Evolutionary conservation across 2,113 vertebrate species (phyloP).

Genomic region (Rhea americana): DNA sequence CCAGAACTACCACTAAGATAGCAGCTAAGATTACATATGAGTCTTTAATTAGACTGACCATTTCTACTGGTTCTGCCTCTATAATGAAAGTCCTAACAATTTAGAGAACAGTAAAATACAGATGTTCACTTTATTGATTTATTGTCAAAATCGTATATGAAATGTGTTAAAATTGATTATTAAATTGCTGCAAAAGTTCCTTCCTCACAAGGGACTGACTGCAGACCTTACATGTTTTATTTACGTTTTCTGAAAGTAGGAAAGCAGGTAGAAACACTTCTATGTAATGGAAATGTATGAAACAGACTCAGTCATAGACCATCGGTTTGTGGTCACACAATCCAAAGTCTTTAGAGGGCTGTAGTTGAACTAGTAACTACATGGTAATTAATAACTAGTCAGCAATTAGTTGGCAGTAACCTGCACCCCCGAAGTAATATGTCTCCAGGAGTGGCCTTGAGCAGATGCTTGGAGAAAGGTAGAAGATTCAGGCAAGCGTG

Average conservation of each 20-base stretch:
- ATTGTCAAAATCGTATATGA: slow-evolving; percentile 41
- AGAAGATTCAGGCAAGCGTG: not conserved
- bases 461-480: not conserved
- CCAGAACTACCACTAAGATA: not conserved
- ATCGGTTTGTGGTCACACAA: not conserved
- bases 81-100: slow-evolving; percentile 53
- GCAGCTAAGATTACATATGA: not conserved
- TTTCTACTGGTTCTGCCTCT: slow-evolving; percentile 21
- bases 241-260: not conserved
- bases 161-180: slow-evolving; percentile 51
- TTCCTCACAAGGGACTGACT: not conserved
- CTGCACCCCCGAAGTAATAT: not conserved
- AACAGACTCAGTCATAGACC: not conserved
- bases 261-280: not conserved
- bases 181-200: slow-evolving; percentile 40
- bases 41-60: not conserved
- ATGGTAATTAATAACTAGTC: not conserved
- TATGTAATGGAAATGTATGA: not conserved
- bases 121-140: slow-evolving; percentile 37
- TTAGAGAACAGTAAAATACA: slow-evolving; percentile 50
- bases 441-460: not conserved
- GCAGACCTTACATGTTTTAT: not conserved
- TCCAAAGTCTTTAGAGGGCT: not conserved
- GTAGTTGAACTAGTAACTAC: not conserved
- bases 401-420: not conserved